phyloP scores from a whole-genome alignment of 2,797 vertebrate genomes.

The Oryzias dopingdopingensis region DNA sequence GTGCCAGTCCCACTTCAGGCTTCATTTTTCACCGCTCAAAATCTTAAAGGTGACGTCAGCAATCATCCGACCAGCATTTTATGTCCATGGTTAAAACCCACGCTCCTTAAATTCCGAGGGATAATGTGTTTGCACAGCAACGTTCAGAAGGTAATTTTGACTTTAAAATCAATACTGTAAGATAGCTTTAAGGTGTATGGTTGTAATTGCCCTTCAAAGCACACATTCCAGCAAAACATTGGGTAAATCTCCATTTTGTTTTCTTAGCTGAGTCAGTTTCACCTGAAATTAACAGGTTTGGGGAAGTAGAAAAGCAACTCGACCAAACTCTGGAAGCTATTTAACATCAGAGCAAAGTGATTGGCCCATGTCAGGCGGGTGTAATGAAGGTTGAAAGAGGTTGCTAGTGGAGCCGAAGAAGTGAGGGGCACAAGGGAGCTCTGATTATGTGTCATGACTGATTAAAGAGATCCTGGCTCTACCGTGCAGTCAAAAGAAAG shows the following conservation, averaged over 20 bases:
- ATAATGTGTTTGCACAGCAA: no score
- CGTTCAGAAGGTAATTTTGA: no score
- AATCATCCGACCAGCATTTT: no score
- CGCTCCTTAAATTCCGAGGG: no score
- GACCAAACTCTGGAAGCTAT: constrained; percentile 81
- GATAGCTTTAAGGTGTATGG: constrained; percentile 9
- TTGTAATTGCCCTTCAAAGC: constrained; percentile 42
- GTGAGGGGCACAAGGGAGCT: constrained; percentile 58
- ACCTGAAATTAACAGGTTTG: constrained; percentile 67
- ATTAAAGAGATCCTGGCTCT: constrained; percentile 68
- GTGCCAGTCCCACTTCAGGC: no score
- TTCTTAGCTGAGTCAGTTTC: constrained; percentile 65
- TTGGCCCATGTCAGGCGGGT: constrained; percentile 63
- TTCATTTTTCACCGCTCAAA: no score
- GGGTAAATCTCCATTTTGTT: constrained; percentile 23
- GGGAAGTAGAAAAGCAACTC: constrained; percentile 67
- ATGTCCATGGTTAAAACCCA: no score
- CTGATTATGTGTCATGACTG: constrained; percentile 73
- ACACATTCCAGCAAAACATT: constrained; percentile 14
- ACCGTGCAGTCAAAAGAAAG: constrained; percentile 32
- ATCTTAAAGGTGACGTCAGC: no score
- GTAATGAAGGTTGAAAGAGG: constrained; percentile 48
- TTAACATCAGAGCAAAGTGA: constrained; percentile 73
- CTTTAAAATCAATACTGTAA: constrained; percentile 19
- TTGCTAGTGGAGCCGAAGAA: constrained; percentile 64